phyloP scores from a whole-genome alignment of 53 echinoderm and acorn worm genomes.

The Henricia sp. region DNA sequence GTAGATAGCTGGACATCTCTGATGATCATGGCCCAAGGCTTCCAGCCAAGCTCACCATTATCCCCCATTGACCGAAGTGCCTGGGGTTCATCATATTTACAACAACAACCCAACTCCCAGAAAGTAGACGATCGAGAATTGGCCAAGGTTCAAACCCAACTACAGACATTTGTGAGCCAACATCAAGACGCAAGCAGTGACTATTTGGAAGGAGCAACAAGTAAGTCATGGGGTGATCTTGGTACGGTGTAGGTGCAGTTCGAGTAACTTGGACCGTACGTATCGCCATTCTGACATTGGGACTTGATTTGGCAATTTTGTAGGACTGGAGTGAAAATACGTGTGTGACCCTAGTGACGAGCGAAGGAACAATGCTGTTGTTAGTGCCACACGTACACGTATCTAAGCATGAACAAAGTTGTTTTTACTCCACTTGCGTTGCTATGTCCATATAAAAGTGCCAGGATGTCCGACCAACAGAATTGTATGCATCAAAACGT shows the following conservation, averaged over 20 bases:
- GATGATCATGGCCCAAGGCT: constrained; percentile 8
- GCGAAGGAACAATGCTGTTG: not conserved
- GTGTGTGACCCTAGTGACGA: not conserved
- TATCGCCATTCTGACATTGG: not conserved
- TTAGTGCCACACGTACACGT: not conserved
- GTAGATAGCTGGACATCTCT: no score
- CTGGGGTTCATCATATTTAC: not conserved
- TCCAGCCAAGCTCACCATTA: not conserved
- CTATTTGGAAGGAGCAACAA: not conserved
- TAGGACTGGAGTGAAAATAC: no score
- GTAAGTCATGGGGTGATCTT: not conserved
- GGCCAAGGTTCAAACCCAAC: constrained; percentile 26
- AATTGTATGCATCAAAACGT: not conserved
- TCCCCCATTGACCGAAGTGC: constrained; percentile 22
- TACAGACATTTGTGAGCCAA: constrained; percentile 45
- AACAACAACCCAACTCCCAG: not conserved
- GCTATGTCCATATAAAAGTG: no score
- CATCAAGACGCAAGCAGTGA: constrained; percentile 37
- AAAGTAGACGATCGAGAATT: not conserved
- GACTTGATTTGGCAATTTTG: not conserved
- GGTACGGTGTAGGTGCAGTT: not conserved
- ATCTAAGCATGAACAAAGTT: no score
- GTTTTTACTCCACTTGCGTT: no score
- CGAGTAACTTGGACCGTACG: not conserved
- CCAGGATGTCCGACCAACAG: not conserved